phyloP scores from a whole-genome alignment of 2,797 vertebrate species.

The Falco novaeseelandiae region DNA sequence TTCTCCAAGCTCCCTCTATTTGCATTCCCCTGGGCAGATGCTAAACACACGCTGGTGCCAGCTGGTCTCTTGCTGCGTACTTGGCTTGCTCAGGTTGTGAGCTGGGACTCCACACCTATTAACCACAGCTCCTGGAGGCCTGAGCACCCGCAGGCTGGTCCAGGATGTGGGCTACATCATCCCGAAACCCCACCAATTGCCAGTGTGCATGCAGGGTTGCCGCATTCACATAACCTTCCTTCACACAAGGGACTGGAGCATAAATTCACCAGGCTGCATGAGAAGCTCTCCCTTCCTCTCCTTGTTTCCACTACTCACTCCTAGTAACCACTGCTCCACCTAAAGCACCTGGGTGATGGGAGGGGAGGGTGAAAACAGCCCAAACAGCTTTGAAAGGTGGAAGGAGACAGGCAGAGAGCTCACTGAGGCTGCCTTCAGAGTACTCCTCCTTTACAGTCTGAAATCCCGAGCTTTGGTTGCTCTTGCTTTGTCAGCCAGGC shows the following conservation, averaged over 20 bases:
- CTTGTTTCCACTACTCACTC: neutral
- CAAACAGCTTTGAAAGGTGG: fast-evolving
- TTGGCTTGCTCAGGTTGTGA: neutral
- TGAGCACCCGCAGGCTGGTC: neutral
- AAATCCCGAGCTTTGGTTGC: neutral
- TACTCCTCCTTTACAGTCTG: neutral
- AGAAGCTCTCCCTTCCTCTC: neutral
- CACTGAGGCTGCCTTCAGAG: neutral
- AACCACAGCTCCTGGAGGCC: neutral
- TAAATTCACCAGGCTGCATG: neutral
- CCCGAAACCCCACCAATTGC: neutral
- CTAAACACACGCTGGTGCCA: neutral
- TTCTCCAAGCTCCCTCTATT: neutral
- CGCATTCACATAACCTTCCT: neutral
- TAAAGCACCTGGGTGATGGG: neutral
- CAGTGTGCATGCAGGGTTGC: neutral
- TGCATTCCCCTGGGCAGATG: neutral
- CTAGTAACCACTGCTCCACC: neutral
- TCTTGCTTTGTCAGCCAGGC: neutral
- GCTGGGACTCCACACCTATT: neutral
- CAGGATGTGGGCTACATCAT: neutral
- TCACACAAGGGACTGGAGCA: neutral
- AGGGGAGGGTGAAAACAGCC: neutral
- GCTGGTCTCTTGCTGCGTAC: neutral
- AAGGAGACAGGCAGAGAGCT: neutral